These are phyloP conservation scores for Actinopyga echinites DNA, from an alignment of 53 echinoderm and acorn worm genomes.

Conservation along the genomic window DNA sequence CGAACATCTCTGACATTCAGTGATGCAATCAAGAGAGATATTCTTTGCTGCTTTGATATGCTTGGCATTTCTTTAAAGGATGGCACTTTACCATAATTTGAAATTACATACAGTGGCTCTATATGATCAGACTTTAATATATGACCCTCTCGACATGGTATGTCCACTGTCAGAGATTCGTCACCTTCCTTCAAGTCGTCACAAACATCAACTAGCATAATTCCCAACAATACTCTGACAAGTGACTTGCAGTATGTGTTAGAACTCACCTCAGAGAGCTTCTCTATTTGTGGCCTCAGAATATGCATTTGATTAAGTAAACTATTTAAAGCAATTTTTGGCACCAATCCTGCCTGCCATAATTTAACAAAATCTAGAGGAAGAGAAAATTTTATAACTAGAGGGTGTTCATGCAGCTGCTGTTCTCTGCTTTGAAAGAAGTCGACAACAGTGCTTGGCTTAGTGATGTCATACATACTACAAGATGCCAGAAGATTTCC, in stretches of 20 bases:
- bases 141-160: constrained; percentile 35
- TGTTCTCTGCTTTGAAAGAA: background rate
- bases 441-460: background rate
- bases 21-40: background rate
- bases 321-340: background rate
- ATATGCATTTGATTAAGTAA: constrained; percentile 16
- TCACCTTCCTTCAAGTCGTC: background rate
- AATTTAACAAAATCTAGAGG: constrained; percentile 9
- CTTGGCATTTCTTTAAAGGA: background rate
- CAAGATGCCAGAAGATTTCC: background rate
- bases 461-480: constrained; percentile 1
- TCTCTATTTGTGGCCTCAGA: constrained; percentile 17
- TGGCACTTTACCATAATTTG: constrained; percentile 16
- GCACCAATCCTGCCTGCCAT: background rate
- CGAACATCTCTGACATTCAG: constrained; percentile 1
- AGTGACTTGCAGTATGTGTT: background rate
- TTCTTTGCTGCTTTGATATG: background rate
- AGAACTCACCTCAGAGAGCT: background rate
- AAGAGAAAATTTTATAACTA: background rate
- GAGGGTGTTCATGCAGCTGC: too few relatives aligned
- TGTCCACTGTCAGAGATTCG: background rate
- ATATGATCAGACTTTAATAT: constrained; percentile 8
- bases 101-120: background rate
- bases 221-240: background rate
- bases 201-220: constrained; percentile 9